Evolutionary conservation across 2,797 vertebrate genomes (phyloP), one percentile per base, ranked within the genome.

Genomic region (Poliocrania exsul): DNA sequence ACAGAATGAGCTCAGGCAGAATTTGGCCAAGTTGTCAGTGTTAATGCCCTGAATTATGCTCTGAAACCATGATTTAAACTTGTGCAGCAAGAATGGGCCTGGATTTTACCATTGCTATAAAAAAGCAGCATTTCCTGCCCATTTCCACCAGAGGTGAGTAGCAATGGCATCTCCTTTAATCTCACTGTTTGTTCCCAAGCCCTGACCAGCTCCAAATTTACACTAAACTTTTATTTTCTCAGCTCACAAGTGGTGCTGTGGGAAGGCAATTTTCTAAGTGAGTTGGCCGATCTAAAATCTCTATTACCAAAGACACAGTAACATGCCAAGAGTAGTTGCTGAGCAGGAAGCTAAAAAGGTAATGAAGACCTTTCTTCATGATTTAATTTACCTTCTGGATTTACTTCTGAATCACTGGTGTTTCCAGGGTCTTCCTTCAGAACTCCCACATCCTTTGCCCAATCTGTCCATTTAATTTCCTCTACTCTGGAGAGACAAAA

Each of bases 401-500:
- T 86, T 31, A 74, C 80, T 53, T 94, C 97, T 17, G 88, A 94
- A 53, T 86, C 81, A 37, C 31, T 86, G 74, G 61, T 91, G 72
- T 69, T 96, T 29, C 94, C 95, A 8, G 98, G 98, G 7, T 98
- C 98, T 73, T 98, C 98, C 25, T 94, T 96, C 78, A 98, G 83
- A 1, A 96, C 97, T 37, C 96, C 96, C 46, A 97, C 44, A 0
- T 97, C 96, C 79, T 98, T 96, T 46, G 97, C 97, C 98, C 98
- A 98, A 1, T 96, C 79, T 4, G 95, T 93, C 98, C 98, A 98
- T 62, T 98, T 97, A 66, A 98, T 93, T 90, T 98, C 98, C 61
- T 98, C 98, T 29, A 98, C 98, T 87, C 98, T 98, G 91, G 49
- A 60, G 53, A 88, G 40, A 93, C 8, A 91, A 92, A 95, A 94